Evolutionary conservation across 2,113 vertebrate species (phyloP), one percentile per base, ranked within the genome.

Genomic region (Catharus fuscescens): DNA sequence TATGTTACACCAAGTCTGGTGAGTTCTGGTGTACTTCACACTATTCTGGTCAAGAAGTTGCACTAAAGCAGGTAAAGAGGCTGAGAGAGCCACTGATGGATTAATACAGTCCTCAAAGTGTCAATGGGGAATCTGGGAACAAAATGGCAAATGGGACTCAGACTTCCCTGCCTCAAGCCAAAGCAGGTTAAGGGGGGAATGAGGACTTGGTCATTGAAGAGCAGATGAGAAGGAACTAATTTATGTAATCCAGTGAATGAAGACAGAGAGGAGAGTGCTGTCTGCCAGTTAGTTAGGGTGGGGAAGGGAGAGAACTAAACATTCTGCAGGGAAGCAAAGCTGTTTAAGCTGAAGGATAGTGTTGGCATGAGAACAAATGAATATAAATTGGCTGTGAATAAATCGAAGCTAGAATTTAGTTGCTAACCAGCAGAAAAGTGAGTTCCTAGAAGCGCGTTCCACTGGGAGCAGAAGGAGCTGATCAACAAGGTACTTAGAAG

Each of bases 351-450:
- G 23, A 82, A 88, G 66, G 59, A 61, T 73, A 80, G 54, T 59
- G 74, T 42, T 95, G 95, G 92, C 96, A 96, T 3, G 3, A 88
- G 90, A 96, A 96, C 81, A 96, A 82, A 88, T 96, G 66, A 88
- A 77, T 80, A 61, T 69, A 83, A 96, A 93, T 94, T 92, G 66
- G 62, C 88, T 62, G 80, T 54, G 71, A 92, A 94, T 94, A 95
- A 97, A 93, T 86, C 0, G 0, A 69, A 96, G 76, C 81, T 83
- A 80, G 66, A 95, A 96, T 96, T 96, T 53, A 90, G 73, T 95
- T 96, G 66, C 44, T 96, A 93, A 92, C 81, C 70, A 65, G 36
- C 78, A 88, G 70, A 95, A 61, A 85, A 90, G 70, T 56, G 81
- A 90, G 74, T 94, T 96, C 66, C 62, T 86, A 69, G 66, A 92